A percentile compares a stretch with the other conserved stretches of the same genome.
These are phyloP conservation scores for Pachymerium ferrugineum DNA, from an alignment of 2,888 invertebrate genomes.

Conservation along the genomic window DNA sequence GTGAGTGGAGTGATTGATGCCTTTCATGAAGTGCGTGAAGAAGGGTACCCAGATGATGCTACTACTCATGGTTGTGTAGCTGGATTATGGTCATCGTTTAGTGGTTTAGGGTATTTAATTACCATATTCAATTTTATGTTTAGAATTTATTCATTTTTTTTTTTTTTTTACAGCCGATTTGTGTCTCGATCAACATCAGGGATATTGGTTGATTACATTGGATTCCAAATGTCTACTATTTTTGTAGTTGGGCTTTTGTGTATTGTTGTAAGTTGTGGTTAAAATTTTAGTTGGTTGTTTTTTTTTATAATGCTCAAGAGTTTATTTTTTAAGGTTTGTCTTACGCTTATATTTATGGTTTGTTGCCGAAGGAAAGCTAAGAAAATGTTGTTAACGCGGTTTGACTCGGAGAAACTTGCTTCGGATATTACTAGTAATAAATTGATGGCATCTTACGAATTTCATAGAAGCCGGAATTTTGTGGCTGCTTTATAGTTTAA, in stretches of 20 bases:
- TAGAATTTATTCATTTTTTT: not conserved
- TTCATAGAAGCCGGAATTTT: not conserved
- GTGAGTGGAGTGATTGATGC: constrained; percentile 41
- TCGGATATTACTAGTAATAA: not conserved
- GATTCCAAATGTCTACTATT: constrained; percentile 38
- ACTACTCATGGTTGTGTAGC: constrained; percentile 41
- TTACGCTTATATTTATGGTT: not conserved
- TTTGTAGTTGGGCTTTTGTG: constrained; percentile 34
- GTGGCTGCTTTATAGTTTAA: not conserved
- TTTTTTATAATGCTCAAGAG: not conserved
- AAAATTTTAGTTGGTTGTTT: not conserved
- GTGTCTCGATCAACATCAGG: constrained; percentile 40
- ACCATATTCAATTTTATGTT: not conserved
- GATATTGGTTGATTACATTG: constrained; percentile 39
- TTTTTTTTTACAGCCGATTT: constrained; percentile 37
- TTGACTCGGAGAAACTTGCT: not conserved
- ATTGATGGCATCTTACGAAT: not conserved
- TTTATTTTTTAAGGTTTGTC: not conserved
- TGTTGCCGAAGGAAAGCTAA: not conserved
- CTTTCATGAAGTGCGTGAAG: constrained; percentile 38
- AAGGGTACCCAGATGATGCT: constrained; percentile 40
- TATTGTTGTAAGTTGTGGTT: not conserved
- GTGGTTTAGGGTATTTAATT: constrained; percentile 39
- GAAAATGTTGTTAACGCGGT: not conserved
- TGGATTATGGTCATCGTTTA: constrained; percentile 41